Conservation (phyloP, 2,797 vertebrate species). For the Hippoglossus hippoglossus region DNA sequence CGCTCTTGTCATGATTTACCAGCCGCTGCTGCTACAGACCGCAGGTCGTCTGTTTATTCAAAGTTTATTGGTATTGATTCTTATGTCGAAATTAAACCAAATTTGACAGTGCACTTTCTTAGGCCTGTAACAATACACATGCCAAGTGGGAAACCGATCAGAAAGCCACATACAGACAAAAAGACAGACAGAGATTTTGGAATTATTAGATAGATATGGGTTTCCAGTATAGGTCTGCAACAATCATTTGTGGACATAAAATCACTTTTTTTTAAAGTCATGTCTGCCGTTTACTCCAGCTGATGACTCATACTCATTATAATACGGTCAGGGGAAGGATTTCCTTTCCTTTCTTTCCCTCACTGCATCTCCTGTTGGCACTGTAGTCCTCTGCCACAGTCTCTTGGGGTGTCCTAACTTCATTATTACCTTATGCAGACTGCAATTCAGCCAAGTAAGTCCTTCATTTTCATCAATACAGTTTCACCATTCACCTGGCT, state of each 20-base stretch:
- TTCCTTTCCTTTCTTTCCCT: slow-evolving; percentile 74
- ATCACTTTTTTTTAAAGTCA: no score
- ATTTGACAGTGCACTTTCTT: no score
- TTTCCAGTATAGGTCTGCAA: slow-evolving; percentile 41
- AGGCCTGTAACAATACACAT: no score
- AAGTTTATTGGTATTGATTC: no score
- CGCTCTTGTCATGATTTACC: no score
- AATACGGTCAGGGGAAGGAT: slow-evolving; percentile 43
- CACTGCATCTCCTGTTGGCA: slow-evolving; percentile 76
- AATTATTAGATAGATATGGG: background rate
- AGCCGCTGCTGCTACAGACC: no score
- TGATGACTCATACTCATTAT: slow-evolving; percentile 32
- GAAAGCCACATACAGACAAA: no score
- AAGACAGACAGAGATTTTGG: no score
- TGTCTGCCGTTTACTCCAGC: slow-evolving; percentile 10
- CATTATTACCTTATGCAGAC: slow-evolving; percentile 14
- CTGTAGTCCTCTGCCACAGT: background rate
- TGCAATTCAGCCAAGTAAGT: slow-evolving; percentile 10
- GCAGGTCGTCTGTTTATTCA: no score
- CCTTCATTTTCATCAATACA: slow-evolving; percentile 9
- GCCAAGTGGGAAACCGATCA: no score
- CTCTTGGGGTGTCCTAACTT: slow-evolving; percentile 18
- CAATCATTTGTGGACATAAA: slow-evolving; percentile 16
- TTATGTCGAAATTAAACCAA: no score
- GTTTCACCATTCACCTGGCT: background rate